Percentiles rank a stretch among this genome's conserved stretches.
Evolutionary conservation across 2,797 vertebrate species (phyloP).

Genomic region (Semotilus atromaculatus): DNA sequence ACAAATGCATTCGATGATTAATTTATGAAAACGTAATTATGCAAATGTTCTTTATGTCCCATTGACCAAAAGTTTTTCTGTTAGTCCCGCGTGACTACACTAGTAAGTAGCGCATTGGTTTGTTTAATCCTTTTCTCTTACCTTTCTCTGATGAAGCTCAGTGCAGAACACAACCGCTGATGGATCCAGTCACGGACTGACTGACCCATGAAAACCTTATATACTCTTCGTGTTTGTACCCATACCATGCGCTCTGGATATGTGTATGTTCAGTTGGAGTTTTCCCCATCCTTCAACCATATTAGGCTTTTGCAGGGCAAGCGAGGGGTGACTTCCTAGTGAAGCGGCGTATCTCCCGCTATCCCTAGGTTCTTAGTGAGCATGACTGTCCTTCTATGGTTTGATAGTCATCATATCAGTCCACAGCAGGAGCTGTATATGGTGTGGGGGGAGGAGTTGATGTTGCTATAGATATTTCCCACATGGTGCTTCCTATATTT

Average conservation of each 20-base stretch:
- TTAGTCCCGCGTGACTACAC: background rate
- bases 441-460: constrained; percentile 78
- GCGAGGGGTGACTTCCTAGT: constrained; percentile 53
- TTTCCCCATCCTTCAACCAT: constrained; percentile 85
- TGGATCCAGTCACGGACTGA: constrained; percentile 81
- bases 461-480: constrained; percentile 60
- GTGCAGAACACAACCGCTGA: constrained; percentile 77
- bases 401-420: constrained; percentile 83
- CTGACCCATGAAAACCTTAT: constrained; percentile 69
- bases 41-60: background rate
- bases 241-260: constrained; percentile 68
- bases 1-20: background rate
- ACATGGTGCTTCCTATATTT: constrained; percentile 52
- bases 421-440: constrained; percentile 88
- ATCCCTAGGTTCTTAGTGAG: constrained; percentile 67
- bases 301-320: constrained; percentile 85
- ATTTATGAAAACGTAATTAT: background rate
- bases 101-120: background rate
- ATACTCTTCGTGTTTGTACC: constrained; percentile 68
- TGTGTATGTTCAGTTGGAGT: constrained; percentile 69
- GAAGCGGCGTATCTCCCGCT: constrained; percentile 48
- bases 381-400: constrained; percentile 92
- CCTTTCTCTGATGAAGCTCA: constrained; percentile 77
- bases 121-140: constrained; percentile 31
- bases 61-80: background rate